Evolutionary conservation across 2,797 vertebrate genomes (phyloP), one percentile per base, ranked within the genome.

Genomic region (Valencia hispanica): DNA sequence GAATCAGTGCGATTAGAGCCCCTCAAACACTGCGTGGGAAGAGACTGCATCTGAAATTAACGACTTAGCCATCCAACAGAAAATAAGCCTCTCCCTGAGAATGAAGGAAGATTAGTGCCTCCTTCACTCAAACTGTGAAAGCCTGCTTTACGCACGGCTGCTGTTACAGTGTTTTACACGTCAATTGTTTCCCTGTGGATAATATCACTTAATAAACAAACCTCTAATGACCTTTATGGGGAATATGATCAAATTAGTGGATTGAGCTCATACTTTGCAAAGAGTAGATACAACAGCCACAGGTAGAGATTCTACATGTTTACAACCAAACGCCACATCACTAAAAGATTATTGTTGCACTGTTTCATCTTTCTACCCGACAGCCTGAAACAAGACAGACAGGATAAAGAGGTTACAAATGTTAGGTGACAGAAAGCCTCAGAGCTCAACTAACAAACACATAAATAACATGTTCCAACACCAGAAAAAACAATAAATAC

Each of bases 21-120:
- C 74, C 87, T 91, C 79, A 83, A 84, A 84, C 81, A 66, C 73
- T 77, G 91, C 72, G 90, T 91, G 85, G 90, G 88, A 90, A 78
- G 86, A 88, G 63, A 92, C 84, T 88, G 87, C 78, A 88, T 91
- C 88, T 87, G 87, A 90, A 91, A 91, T 81, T 84, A 93, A 87
- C 75, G 84, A 88, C 91, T 93, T 91, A 88, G 82, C 84, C 79
- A 72, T 93, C 82, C 92, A 88, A 87, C 75, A 79, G n/a, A 75
- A 82, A 89, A 87, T 53, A 78, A 86, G 73, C 74, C 69, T 3
- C 48, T 84, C 76, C 65, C 55, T 43, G 70, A 80, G 76, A 83
- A 74, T 34, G 55, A 79, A 86, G 81, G 77, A 74, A 80, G 88
- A 91, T 86, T 83, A 88, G 82, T 53, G 51, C 79, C 30, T 82